Evolutionary conservation across 2,888 invertebrate species (phyloP).

Genomic region (Carterocephalus palaemon): DNA sequence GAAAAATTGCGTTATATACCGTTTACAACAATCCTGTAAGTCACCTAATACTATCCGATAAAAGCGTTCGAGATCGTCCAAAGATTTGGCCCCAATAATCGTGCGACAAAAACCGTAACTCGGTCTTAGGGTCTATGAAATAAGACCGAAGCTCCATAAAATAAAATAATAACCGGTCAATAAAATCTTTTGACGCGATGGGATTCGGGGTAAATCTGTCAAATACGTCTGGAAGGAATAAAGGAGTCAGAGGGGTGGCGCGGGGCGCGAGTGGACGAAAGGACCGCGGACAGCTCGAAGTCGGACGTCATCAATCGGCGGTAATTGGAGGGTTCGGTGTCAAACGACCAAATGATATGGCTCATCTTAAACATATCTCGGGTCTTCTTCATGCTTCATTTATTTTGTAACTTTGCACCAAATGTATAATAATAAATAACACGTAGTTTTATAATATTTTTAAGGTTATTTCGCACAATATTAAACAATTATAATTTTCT

Average conservation of each 20-base stretch:
- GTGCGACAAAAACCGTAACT: slow-evolving; percentile 69
- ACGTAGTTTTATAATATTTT: too few species aligned
- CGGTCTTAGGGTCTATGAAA: slow-evolving; percentile 68
- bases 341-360: slow-evolving; percentile 56
- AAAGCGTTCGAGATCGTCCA: slow-evolving; percentile 58
- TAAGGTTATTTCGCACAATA: too few species aligned
- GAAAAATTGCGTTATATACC: slow-evolving; percentile 46
- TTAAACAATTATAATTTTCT: too few species aligned
- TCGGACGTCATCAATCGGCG: slow-evolving; percentile 64
- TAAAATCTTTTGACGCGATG: slow-evolving; percentile 61
- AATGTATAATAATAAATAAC: too few species aligned
- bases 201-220: slow-evolving; percentile 65
- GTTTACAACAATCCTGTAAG: slow-evolving; percentile 54
- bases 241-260: slow-evolving; percentile 49
- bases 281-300: slow-evolving; percentile 63
- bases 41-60: slow-evolving; percentile 59
- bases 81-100: slow-evolving; percentile 67
- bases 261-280: slow-evolving; percentile 66
- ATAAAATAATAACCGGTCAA: slow-evolving; percentile 77
- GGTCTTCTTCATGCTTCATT: slow-evolving; percentile 17
- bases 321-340: slow-evolving; percentile 68
- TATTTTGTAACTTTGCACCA: slow-evolving; percentile 9
- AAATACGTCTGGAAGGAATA: slow-evolving; percentile 58
- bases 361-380: slow-evolving; percentile 36
- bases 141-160: slow-evolving; percentile 75